A percentile compares a stretch with the other conserved stretches of the same genome.
phyloP scores from a whole-genome alignment of 1,140 invertebrate genomes.

The Ridgeia piscesae region DNA sequence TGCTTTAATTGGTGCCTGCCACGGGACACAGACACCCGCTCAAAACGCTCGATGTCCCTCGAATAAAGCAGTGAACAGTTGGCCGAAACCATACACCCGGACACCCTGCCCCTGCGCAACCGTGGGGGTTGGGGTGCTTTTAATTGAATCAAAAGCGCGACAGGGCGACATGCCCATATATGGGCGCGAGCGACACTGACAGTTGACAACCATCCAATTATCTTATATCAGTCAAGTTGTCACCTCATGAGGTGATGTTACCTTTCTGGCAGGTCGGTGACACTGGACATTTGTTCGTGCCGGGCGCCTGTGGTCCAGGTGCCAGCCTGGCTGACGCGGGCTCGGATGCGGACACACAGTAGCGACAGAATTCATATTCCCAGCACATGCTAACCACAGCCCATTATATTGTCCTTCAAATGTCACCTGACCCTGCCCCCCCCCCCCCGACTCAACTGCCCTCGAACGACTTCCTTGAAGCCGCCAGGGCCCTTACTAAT shows the following conservation, averaged over 20 bases:
- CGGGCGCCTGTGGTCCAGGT: background rate
- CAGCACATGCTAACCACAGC: background rate
- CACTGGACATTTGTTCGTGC: background rate
- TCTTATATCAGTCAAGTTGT: constrained; percentile 6
- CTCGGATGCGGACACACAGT: background rate
- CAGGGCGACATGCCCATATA: background rate
- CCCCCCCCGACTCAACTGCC: background rate
- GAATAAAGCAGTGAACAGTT: background rate
- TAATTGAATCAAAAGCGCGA: background rate
- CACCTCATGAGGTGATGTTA: background rate
- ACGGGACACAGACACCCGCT: background rate
- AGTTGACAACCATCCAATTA: constrained; percentile 5
- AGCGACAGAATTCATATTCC: background rate
- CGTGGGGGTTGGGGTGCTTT: background rate
- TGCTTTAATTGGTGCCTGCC: background rate
- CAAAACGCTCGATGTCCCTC: background rate
- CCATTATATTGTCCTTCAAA: constrained; percentile 1
- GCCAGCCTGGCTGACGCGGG: background rate
- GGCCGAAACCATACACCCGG: background rate
- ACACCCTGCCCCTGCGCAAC: background rate
- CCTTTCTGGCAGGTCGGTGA: background rate
- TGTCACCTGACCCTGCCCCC: background rate
- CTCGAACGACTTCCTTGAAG: background rate
- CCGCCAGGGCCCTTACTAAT: background rate
- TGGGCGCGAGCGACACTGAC: background rate